Evolutionary conservation across 2,797 vertebrate genomes (phyloP), one percentile per base, ranked within the genome.

Genomic region (Choloepus didactylus): DNA sequence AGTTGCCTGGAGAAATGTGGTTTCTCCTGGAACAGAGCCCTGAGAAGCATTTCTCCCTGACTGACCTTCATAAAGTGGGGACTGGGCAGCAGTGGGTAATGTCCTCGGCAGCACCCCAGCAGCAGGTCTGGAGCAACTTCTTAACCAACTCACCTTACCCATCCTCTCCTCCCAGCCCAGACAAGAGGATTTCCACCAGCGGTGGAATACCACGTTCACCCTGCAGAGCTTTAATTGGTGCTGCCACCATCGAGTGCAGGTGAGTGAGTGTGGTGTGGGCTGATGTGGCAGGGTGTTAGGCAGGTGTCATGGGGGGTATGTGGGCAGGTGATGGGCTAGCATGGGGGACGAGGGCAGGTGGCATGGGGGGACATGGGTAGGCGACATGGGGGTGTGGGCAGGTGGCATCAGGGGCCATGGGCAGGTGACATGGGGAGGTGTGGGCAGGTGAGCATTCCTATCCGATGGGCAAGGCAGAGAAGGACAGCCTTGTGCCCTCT

Each of bases 241-340:
- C 94, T 98, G 98, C 95, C 95, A 0, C 31, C 98, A 98, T 66
- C 59, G 2, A 59, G 87, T 98, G 54, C 97, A 98, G 98, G 98
- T 98, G 87, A 9, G 87, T 72, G 73, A 15, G 7, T 0, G 6
- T 12, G 41, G 27, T 16, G 11, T 38, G 62, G 60, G 27, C 21
- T 14, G 25, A 31, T 12, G 27, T 31, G 35, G 27, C 29, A 31
- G 16, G 25, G 2, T n/a, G n/a, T 10, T 46, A 23, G 51, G 31
- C 29, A 21, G 35, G 75, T 54, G 31, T 21, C 31, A 77, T 3
- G 19, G 29, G 49, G 49, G 49, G 29, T 35, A 9, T 23, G 75
- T 19, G 5, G 9, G 49, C 12, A 49, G 49, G 12, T 14, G 41
- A 49, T 14, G 12, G 49, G 49, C 49, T 12, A 49, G 12, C 49